Evolutionary conservation across 2,888 invertebrate genomes (phyloP).

Genomic region (Xanthorhoe designata): DNA sequence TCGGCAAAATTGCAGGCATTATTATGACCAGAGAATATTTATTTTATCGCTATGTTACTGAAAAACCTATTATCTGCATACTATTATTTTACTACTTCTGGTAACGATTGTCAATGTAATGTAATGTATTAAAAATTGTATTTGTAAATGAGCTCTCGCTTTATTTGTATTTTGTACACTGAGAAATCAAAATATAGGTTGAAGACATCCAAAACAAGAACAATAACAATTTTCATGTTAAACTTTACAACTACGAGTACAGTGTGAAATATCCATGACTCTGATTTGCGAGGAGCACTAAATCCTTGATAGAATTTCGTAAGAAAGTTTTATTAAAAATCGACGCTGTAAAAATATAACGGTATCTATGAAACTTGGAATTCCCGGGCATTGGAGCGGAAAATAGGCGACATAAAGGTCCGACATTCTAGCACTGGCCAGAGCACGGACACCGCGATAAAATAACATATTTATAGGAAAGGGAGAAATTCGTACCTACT

Average conservation of each 20-base stretch:
- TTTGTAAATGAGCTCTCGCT: no score
- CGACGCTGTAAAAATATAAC: constrained; percentile 68
- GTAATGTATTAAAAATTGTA: no score
- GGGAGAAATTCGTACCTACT: constrained; percentile 14
- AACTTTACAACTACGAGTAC: not conserved
- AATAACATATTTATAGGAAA: constrained; percentile 57
- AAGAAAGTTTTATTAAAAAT: constrained; percentile 61
- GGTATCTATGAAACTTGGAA: constrained; percentile 70
- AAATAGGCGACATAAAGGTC: constrained; percentile 83
- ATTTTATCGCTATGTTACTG: not conserved
- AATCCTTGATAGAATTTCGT: constrained; percentile 28
- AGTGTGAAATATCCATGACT: not conserved
- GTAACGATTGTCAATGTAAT: no score
- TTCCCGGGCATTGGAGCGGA: constrained; percentile 77
- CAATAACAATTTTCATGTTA: not conserved
- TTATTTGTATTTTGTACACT: not conserved
- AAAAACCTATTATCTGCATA: not conserved
- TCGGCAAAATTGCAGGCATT: constrained; percentile 50
- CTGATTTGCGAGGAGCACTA: constrained; percentile 15
- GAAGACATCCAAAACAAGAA: not conserved
- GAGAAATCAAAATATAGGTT: not conserved
- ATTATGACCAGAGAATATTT: not conserved
- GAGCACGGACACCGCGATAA: constrained; percentile 69
- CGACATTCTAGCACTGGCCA: constrained; percentile 71
- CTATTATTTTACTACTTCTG: not conserved